Evolutionary conservation across 2,113 vertebrate species (phyloP).

Genomic region (Pachycephala philippinensis): DNA sequence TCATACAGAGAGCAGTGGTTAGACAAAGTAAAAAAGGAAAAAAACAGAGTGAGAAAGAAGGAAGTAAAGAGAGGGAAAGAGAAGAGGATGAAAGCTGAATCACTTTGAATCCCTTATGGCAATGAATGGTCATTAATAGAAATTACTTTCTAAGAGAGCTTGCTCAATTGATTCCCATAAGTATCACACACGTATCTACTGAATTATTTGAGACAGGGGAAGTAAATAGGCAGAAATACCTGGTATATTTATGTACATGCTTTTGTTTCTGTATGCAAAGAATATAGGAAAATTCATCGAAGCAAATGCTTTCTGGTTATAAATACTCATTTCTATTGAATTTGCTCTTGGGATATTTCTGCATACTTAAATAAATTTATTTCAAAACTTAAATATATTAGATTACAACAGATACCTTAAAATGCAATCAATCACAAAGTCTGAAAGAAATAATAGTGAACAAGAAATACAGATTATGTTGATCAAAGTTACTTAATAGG

Average conservation of each 20-base stretch:
- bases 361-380: background rate
- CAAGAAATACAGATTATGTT: background rate
- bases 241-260: rapidly evolving
- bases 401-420: background rate
- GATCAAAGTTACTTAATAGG: background rate
- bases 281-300: background rate
- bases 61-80: background rate
- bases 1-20: background rate
- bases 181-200: background rate
- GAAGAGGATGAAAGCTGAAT: background rate
- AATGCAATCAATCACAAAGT: background rate
- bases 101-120: background rate
- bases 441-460: background rate
- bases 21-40: background rate
- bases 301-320: background rate
- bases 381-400: background rate
- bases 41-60: background rate
- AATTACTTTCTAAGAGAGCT: background rate
- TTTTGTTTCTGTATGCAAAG: background rate
- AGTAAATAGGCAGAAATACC: background rate
- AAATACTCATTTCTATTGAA: background rate
- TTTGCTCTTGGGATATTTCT: background rate
- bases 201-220: background rate
- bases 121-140: background rate
- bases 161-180: background rate